These are phyloP conservation scores for Pheosia tremula DNA, from an alignment of 2,888 invertebrate genomes.

Conservation along the genomic window DNA sequence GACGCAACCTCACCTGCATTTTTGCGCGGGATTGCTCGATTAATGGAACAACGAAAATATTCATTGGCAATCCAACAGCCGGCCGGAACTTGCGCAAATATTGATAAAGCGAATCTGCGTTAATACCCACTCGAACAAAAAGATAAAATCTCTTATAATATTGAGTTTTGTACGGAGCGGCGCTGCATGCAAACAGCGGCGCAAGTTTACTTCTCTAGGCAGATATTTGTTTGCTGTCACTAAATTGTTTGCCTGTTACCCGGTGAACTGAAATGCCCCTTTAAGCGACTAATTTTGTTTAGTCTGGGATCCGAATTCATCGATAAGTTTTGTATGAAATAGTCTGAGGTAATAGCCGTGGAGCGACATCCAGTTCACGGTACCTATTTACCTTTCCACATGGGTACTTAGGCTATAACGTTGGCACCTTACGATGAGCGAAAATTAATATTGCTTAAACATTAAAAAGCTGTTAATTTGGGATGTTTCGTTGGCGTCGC, in stretches of 20 bases:
- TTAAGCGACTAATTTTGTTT: constrained; percentile 33
- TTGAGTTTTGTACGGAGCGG: constrained; percentile 40
- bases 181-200: constrained; percentile 45
- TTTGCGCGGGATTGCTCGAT: constrained; percentile 51
- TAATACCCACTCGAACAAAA: constrained; percentile 50
- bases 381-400: background rate
- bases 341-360: constrained; percentile 23
- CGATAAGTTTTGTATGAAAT: constrained; percentile 22
- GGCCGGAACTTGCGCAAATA: constrained; percentile 57
- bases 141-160: constrained; percentile 49
- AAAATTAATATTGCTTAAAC: constrained; percentile 6
- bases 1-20: constrained; percentile 42
- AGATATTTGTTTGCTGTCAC: constrained; percentile 49
- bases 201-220: constrained; percentile 32
- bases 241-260: constrained; percentile 45
- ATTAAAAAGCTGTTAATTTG: constrained; percentile 3
- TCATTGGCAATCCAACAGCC: constrained; percentile 63
- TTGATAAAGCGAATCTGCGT: constrained; percentile 58
- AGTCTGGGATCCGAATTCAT: constrained; percentile 24
- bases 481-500: constrained; percentile 40
- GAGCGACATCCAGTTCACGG: constrained; percentile 27
- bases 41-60: constrained; percentile 62
- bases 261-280: constrained; percentile 34
- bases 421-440: constrained; percentile 5
- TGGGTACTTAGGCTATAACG: constrained; percentile 14